phyloP scores from a whole-genome alignment of 2,113 vertebrate species.

The Scomber japonicus region DNA sequence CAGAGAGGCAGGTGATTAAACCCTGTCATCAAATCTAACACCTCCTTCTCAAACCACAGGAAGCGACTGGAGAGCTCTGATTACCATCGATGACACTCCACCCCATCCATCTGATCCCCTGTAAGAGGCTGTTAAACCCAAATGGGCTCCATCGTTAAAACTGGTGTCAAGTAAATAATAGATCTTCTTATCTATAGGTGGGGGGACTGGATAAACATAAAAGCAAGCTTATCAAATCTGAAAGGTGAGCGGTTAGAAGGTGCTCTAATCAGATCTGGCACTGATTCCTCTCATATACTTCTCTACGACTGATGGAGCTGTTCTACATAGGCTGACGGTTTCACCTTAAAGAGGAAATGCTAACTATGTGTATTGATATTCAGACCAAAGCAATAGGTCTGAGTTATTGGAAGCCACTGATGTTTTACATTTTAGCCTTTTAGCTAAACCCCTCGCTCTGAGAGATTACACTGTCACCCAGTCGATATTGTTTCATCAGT shows the following conservation, averaged over 20 bases:
- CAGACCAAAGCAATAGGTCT: constrained; percentile 19
- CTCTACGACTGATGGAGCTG: neutral
- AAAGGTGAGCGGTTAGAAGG: constrained; percentile 62
- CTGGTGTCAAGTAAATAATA: constrained; percentile 73
- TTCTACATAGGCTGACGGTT: neutral
- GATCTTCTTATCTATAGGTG: constrained; percentile 69
- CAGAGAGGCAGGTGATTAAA: constrained; percentile 62
- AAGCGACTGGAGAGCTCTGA: constrained; percentile 70
- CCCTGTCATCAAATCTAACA: constrained; percentile 59
- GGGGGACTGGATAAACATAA: constrained; percentile 62
- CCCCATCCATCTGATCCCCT: constrained; percentile 72
- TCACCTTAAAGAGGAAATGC: constrained; percentile 3
- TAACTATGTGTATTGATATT: neutral
- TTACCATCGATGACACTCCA: constrained; percentile 76
- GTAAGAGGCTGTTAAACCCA: constrained; percentile 76
- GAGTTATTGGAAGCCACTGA: constrained; percentile 12
- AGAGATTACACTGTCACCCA: constrained; percentile 3
- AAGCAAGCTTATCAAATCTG: constrained; percentile 61
- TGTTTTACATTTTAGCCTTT: constrained; percentile 20
- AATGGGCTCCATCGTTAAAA: constrained; percentile 66
- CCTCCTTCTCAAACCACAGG: constrained; percentile 49
- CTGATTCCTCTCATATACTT: constrained; percentile 13
- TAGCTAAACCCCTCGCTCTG: constrained; percentile 1
- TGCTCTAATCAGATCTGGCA: constrained; percentile 58
- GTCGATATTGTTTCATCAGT: constrained; percentile 15